Evolutionary conservation across 2,797 vertebrate genomes (phyloP).

Genomic region (Anomalospiza imberbis): DNA sequence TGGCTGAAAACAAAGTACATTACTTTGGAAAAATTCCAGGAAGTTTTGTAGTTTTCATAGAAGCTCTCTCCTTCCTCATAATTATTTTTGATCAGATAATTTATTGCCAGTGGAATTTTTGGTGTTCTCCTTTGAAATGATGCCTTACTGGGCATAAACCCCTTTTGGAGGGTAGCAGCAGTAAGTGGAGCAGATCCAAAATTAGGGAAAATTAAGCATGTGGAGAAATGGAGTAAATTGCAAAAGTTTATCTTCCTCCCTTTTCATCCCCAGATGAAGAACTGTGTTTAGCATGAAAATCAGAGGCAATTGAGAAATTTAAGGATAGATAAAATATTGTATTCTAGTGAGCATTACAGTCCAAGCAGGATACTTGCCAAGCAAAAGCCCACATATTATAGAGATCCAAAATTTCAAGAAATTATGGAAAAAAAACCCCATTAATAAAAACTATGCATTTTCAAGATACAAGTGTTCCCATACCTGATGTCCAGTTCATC

Average conservation of each 20-base stretch:
- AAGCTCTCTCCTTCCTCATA: neutral
- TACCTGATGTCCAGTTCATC: neutral
- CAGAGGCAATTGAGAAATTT: neutral
- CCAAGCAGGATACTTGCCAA: neutral
- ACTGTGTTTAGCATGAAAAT: neutral
- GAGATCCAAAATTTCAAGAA: neutral
- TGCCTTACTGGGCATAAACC: neutral
- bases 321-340: neutral
- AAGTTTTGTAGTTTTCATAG: neutral
- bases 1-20: neutral
- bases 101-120: neutral
- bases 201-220: neutral
- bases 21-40: neutral
- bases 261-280: neutral
- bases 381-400: neutral
- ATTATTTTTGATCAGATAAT: neutral
- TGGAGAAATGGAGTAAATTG: neutral
- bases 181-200: neutral
- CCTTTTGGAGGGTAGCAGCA: neutral
- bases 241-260: neutral
- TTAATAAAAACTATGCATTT: neutral
- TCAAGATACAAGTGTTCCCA: neutral
- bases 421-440: fast-evolving
- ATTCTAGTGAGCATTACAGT: neutral
- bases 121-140: neutral